Evolutionary conservation across 2,113 vertebrate species (phyloP).

Genomic region (Tichodroma muraria): DNA sequence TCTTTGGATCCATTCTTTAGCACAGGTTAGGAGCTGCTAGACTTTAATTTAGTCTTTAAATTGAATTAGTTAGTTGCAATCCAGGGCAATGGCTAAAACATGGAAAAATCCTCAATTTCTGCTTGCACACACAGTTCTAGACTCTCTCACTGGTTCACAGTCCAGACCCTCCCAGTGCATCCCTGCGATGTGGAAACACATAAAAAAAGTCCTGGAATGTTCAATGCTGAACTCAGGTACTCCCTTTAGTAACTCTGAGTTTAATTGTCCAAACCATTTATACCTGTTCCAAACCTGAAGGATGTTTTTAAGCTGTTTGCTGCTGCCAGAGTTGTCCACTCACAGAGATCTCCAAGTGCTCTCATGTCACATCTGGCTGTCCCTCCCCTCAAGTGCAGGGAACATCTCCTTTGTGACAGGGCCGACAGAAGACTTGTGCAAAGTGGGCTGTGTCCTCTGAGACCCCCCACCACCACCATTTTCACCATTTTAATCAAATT

Average conservation of each 20-base stretch:
- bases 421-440: neutral
- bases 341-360: neutral
- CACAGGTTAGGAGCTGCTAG: neutral
- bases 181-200: fast-evolving
- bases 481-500: neutral
- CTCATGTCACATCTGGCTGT: neutral
- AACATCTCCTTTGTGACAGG: neutral
- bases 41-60: neutral
- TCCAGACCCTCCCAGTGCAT: fast-evolving
- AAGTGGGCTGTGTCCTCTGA: neutral
- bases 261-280: neutral
- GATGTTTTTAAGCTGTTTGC: neutral
- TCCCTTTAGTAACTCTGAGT: neutral
- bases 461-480: neutral
- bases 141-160: neutral
- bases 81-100: neutral
- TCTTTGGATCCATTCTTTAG: neutral
- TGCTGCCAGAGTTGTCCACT: neutral
- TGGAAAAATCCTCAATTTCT: neutral
- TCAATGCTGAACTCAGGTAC: neutral
- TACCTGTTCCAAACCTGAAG: neutral
- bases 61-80: neutral
- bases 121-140: neutral
- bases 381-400: neutral
- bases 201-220: neutral